A percentile compares a stretch with the other conserved stretches of the same genome.
phyloP scores from a whole-genome alignment of 2,113 vertebrate genomes.

The Protobothrops flavoviridis region DNA sequence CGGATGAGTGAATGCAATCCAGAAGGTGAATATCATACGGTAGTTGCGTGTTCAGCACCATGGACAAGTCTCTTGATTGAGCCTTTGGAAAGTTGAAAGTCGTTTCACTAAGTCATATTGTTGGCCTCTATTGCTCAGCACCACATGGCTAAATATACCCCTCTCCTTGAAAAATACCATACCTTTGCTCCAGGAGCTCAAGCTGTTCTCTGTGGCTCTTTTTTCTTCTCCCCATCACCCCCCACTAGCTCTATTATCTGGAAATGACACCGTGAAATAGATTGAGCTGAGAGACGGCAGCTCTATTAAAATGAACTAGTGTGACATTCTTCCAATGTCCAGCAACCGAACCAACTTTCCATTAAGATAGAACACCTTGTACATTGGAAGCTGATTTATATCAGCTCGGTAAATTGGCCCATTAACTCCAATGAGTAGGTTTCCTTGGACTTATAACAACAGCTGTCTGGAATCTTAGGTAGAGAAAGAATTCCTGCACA shows the following conservation, averaged over 20 bases:
- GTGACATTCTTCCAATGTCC: not conserved
- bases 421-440: not conserved
- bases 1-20: not conserved
- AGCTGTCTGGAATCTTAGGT: not conserved
- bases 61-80: not conserved
- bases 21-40: not conserved
- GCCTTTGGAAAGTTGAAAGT: not conserved
- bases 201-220: not conserved
- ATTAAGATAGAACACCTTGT: not conserved
- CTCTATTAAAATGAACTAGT: not conserved
- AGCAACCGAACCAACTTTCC: not conserved
- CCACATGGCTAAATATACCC: not conserved
- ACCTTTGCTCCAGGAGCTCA: not conserved
- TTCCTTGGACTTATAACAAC: not conserved
- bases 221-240: not conserved
- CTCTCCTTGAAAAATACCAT: not conserved
- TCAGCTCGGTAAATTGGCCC: not conserved
- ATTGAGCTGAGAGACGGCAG: not conserved
- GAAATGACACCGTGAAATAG: not conserved
- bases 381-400: not conserved
- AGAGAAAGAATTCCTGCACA: not conserved
- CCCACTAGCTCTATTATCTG: not conserved
- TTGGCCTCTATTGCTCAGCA: not conserved
- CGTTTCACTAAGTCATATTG: not conserved
- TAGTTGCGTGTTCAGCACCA: not conserved